phyloP scores from a whole-genome alignment of 2,888 invertebrate genomes.

The Phyto melanocephala region DNA sequence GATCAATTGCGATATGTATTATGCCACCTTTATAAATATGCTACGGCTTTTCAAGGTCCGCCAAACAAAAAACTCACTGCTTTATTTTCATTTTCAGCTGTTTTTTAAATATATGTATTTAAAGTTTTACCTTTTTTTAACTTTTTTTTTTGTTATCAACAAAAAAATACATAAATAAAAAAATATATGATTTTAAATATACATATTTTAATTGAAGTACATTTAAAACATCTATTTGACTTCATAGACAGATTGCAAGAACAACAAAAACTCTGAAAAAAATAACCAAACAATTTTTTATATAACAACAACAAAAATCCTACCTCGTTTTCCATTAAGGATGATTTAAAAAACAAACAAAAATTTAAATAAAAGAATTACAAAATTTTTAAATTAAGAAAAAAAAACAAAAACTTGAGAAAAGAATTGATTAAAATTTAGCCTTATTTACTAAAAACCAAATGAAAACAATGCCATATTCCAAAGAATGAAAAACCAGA shows the following conservation, averaged over 20 bases:
- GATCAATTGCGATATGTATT: too few relatives aligned
- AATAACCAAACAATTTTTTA: constrained; percentile 63
- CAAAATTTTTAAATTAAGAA: constrained; percentile 68
- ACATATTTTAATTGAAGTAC: neutral
- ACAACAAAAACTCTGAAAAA: constrained; percentile 47
- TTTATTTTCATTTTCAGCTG: too few relatives aligned
- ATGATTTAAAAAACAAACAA: constrained; percentile 70
- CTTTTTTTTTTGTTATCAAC: neutral
- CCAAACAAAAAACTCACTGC: too few relatives aligned
- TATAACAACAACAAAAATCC: constrained; percentile 73
- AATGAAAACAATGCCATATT: constrained; percentile 53
- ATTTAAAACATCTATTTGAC: constrained; percentile 28
- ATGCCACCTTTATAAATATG: too few relatives aligned
- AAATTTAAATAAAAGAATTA: constrained; percentile 63
- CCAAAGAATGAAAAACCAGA: constrained; percentile 43
- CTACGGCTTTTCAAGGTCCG: too few relatives aligned
- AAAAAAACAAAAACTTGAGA: constrained; percentile 62
- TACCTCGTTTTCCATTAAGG: constrained; percentile 77
- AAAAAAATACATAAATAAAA: neutral
- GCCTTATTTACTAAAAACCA: constrained; percentile 60
- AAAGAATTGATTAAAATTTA: constrained; percentile 64
- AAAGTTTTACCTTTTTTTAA: neutral
- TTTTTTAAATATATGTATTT: too few relatives aligned
- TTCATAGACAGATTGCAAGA: constrained; percentile 41
- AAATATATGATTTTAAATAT: neutral